A percentile compares a stretch with the other conserved stretches of the same genome.
These are phyloP conservation scores for Labeo calbasu DNA, from an alignment of 2,797 vertebrate species.

Conservation along the genomic window DNA sequence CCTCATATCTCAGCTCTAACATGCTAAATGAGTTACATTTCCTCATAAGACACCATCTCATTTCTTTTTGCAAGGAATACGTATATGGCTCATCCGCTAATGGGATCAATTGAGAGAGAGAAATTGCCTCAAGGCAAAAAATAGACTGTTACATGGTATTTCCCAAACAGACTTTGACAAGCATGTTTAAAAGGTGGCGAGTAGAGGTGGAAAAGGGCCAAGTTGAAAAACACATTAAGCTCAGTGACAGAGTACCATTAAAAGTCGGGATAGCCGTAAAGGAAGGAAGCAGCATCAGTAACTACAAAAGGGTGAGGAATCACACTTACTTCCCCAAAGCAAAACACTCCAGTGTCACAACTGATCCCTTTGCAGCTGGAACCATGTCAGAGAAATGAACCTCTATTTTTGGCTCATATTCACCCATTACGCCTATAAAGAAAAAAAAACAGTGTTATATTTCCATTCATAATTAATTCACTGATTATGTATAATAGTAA, in stretches of 20 bases:
- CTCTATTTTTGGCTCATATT: constrained; percentile 99
- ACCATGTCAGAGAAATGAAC: constrained; percentile 94
- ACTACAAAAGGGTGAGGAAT: constrained; percentile 71
- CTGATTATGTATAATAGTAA: neutral
- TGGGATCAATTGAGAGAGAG: constrained; percentile 53
- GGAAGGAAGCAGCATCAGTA: constrained; percentile 59
- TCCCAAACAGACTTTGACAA: constrained; percentile 52
- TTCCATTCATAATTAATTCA: constrained; percentile 72
- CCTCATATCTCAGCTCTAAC: constrained; percentile 25
- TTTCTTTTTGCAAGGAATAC: constrained; percentile 44
- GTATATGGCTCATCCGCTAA: constrained; percentile 46
- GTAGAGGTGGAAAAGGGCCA: constrained; percentile 15
- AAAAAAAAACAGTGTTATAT: constrained; percentile 62
- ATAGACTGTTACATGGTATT: constrained; percentile 12
- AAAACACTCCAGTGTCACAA: constrained; percentile 94
- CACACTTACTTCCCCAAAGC: constrained; percentile 94
- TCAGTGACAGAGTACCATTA: constrained; percentile 56
- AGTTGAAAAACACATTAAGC: constrained; percentile 64
- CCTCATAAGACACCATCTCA: constrained; percentile 30
- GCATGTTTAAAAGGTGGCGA: constrained; percentile 45
- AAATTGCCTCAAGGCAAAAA: constrained; percentile 32
- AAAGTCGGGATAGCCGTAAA: constrained; percentile 55
- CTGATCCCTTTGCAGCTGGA: constrained; percentile 91
- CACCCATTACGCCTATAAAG: constrained; percentile 90
- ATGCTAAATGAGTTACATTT: constrained; percentile 46